These are phyloP conservation scores for Anarhynchus alexandrinus DNA, from an alignment of 2,113 vertebrate genomes.

Conservation along the genomic window DNA sequence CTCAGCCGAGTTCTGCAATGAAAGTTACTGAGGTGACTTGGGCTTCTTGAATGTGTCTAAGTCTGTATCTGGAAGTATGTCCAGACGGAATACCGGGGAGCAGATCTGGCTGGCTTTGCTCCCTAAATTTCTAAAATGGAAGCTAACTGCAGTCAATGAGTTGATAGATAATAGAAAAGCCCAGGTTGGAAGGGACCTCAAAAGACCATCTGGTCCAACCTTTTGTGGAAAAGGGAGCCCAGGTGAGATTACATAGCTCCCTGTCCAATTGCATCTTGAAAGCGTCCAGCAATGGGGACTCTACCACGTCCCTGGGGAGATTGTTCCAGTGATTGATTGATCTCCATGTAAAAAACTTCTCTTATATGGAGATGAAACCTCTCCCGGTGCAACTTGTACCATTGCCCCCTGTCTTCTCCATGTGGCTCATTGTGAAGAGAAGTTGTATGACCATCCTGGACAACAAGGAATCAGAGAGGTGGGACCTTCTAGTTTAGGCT, in stretches of 20 bases:
- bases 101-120: background rate
- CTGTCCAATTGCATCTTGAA: background rate
- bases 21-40: background rate
- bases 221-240: background rate
- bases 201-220: background rate
- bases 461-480: background rate
- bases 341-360: background rate
- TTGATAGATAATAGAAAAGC: background rate
- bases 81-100: background rate
- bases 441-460: background rate
- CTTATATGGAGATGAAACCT: background rate
- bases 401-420: background rate
- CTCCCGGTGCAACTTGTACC: background rate
- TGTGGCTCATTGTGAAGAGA: background rate
- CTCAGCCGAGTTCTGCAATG: background rate
- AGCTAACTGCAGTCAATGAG: too few species aligned
- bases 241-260: background rate
- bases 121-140: background rate
- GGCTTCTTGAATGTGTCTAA: background rate
- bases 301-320: accelerated
- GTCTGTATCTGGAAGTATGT: background rate
- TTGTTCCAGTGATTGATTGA: background rate
- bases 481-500: background rate
- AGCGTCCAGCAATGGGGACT: background rate
- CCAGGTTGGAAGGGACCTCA: background rate